phyloP scores from a whole-genome alignment of 2,888 invertebrate species.

The Camponotus fellah region DNA sequence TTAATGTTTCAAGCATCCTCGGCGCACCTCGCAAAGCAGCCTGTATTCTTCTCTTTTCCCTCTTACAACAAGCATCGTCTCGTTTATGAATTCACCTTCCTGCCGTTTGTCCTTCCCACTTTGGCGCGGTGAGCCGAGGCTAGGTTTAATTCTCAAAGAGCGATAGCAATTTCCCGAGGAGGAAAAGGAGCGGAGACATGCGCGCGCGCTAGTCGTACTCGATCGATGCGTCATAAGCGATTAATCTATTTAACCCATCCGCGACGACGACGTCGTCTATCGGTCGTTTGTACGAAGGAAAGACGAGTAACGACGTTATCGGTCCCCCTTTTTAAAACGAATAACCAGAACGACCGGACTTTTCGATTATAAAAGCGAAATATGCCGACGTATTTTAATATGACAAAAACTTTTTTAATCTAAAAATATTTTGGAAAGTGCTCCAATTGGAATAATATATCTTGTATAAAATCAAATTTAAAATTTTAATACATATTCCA shows the following conservation, averaged over 20 bases:
- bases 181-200: constrained; percentile 48
- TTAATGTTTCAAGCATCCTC: not conserved
- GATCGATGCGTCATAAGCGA: constrained; percentile 75
- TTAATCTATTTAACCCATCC: constrained; percentile 76
- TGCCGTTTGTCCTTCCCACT: constrained; percentile 25
- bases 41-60: constrained; percentile 63
- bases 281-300: constrained; percentile 61
- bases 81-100: constrained; percentile 64
- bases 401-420: not conserved
- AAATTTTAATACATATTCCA: constrained; percentile 17
- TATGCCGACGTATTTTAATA: not conserved
- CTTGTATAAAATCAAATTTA: no score
- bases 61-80: constrained; percentile 71
- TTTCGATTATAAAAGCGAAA: constrained; percentile 37
- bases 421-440: not conserved
- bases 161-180: constrained; percentile 72
- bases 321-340: constrained; percentile 22
- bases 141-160: constrained; percentile 76
- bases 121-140: constrained; percentile 68
- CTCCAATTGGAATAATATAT: not conserved
- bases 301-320: constrained; percentile 71
- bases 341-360: constrained; percentile 10
- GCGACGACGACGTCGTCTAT: constrained; percentile 52
- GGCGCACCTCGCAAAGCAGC: not conserved
- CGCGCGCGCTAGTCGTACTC: constrained; percentile 61